phyloP scores from a whole-genome alignment of 2,113 vertebrate genomes.

The Leptocoma aspasia region DNA sequence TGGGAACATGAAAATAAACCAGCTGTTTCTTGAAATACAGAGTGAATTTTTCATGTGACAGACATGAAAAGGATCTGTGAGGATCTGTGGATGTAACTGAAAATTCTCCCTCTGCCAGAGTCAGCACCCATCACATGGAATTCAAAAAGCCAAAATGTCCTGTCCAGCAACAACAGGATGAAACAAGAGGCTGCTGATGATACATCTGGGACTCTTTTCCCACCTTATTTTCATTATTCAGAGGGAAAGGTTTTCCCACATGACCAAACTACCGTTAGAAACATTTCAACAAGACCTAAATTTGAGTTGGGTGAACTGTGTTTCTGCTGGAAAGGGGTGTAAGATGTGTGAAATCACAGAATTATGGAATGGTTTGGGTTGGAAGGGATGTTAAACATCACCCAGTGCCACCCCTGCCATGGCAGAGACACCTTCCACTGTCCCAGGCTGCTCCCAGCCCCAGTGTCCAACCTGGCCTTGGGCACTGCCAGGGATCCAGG shows the following conservation, averaged over 20 bases:
- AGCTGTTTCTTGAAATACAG: not conserved
- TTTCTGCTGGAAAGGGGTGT: not conserved
- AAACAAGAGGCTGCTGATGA: not conserved
- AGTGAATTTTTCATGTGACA: not conserved
- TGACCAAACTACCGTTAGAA: not conserved
- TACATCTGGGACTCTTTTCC: not conserved
- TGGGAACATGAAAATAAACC: not conserved
- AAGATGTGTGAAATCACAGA: not conserved
- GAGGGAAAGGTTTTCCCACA: not conserved
- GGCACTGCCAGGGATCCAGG: not conserved
- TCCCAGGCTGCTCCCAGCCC: not conserved
- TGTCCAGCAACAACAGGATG: not conserved
- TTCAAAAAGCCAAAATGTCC: not conserved
- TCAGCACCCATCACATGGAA: not conserved
- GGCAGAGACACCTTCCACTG: not conserved
- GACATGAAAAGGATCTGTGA: not conserved
- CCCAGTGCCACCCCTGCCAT: fast-evolving
- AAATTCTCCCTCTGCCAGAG: not conserved
- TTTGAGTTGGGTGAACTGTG: not conserved
- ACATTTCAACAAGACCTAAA: not conserved
- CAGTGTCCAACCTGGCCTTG: not conserved
- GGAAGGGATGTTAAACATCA: fast-evolving
- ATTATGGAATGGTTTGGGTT: not conserved
- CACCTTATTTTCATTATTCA: not conserved
- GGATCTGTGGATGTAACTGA: not conserved